Percentiles rank a stretch among this genome's conserved stretches.
phyloP scores from a whole-genome alignment of 2,113 vertebrate genomes.

The Xenopus tropicalis region UCB_Xtro_10.0 CM004445.2:60693501-60694000 shows the following conservation, averaged over 20 bases:
- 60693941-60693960: constrained; percentile 38
- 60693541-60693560: constrained; percentile 45
- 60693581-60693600: constrained; percentile 55
- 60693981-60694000: constrained; percentile 38
- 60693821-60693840: constrained; percentile 27
- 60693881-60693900: constrained; percentile 40
- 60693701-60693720: constrained; percentile 72
- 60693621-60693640: constrained; percentile 55
- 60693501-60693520: constrained; percentile 47
- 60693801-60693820: constrained; percentile 56
- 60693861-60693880: constrained; percentile 33
- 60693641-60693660: constrained; percentile 70
- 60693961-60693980: constrained; percentile 44
- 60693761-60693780: constrained; percentile 73
- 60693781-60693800: constrained; percentile 75
- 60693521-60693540: constrained; percentile 50
- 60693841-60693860: constrained; percentile 40
- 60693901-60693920: constrained; percentile 49
- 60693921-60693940: constrained; percentile 42
- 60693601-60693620: constrained; percentile 54
- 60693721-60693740: constrained; percentile 63
- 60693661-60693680: constrained; percentile 64
- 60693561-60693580: constrained; percentile 52
- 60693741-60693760: constrained; percentile 61
- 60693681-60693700: constrained; percentile 63